These are phyloP conservation scores for Chionomys nivalis DNA, from an alignment of 2,113 vertebrate genomes.

Conservation along the genomic window DNA sequence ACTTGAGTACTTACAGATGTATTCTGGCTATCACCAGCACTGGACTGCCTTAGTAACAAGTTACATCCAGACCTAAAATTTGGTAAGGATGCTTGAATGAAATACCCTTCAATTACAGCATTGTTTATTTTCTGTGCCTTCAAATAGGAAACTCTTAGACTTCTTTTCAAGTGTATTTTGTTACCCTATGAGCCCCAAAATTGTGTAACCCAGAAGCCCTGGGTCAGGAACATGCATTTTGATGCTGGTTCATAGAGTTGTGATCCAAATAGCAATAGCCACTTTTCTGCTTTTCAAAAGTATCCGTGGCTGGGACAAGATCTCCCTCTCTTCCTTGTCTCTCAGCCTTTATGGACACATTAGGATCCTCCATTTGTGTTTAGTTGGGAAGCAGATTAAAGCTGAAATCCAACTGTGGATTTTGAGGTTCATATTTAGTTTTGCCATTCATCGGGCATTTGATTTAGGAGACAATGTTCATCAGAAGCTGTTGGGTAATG, in stretches of 20 bases:
- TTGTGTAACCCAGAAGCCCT: neutral
- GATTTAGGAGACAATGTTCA: neutral
- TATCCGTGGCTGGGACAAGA: neutral
- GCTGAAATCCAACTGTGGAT: neutral
- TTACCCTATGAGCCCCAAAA: neutral
- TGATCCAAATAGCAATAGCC: neutral
- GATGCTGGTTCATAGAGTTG: neutral
- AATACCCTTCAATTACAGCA: neutral
- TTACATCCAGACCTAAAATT: constrained; percentile 31
- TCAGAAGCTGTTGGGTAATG: neutral
- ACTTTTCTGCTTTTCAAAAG: neutral
- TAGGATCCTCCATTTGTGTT: neutral
- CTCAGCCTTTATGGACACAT: neutral
- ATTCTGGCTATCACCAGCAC: constrained; percentile 43
- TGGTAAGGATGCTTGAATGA: neutral
- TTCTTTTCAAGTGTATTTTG: neutral
- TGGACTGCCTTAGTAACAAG: constrained; percentile 26
- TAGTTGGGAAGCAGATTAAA: neutral
- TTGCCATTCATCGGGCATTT: neutral
- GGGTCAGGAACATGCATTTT: neutral
- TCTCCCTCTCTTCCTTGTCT: neutral
- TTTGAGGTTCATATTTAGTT: neutral
- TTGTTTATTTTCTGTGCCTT: constrained; percentile 19
- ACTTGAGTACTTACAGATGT: constrained; percentile 71
- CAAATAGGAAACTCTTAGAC: constrained; percentile 18